phyloP scores from a whole-genome alignment of 2,113 vertebrate species.

The Trochalopteron elliotii region DNA sequence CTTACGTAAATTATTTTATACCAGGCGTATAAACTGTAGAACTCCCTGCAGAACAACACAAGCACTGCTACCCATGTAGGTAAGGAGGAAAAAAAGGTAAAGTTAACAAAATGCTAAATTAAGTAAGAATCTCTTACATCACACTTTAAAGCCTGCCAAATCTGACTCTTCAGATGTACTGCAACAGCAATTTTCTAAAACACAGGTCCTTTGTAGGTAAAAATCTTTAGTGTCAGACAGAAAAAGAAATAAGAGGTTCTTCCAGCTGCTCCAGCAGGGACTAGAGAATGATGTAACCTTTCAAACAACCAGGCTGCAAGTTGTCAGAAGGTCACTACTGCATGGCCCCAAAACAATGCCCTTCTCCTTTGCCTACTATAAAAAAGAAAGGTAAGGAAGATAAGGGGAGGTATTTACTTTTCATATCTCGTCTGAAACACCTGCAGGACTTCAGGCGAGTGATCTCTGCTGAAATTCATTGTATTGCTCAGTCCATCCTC shows the following conservation, averaged over 20 bases:
- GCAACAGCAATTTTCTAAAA: constrained; percentile 19
- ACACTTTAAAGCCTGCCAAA: constrained; percentile 44
- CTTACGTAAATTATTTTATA: not conserved
- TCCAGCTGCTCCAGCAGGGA: not conserved
- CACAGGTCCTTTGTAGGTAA: not conserved
- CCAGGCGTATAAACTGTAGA: not conserved
- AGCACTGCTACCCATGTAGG: not conserved
- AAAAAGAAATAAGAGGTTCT: not conserved
- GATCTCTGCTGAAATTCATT: constrained; percentile 18
- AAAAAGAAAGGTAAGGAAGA: not conserved
- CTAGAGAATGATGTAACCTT: not conserved
- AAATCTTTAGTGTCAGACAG: not conserved
- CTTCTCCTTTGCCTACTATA: not conserved
- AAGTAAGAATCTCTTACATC: constrained; percentile 49
- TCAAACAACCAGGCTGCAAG: not conserved
- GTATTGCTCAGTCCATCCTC: not conserved
- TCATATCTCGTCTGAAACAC: not conserved
- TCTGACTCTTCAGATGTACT: constrained; percentile 13
- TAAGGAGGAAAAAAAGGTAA: not conserved
- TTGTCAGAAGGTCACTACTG: not conserved
- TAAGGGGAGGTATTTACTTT: not conserved
- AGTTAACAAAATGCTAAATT: constrained; percentile 49
- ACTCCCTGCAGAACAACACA: not conserved
- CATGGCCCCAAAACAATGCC: not conserved
- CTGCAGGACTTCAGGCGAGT: constrained; percentile 8